phyloP scores from a whole-genome alignment of 2,888 invertebrate species.

The Nematopogon swammerdamellus region DNA sequence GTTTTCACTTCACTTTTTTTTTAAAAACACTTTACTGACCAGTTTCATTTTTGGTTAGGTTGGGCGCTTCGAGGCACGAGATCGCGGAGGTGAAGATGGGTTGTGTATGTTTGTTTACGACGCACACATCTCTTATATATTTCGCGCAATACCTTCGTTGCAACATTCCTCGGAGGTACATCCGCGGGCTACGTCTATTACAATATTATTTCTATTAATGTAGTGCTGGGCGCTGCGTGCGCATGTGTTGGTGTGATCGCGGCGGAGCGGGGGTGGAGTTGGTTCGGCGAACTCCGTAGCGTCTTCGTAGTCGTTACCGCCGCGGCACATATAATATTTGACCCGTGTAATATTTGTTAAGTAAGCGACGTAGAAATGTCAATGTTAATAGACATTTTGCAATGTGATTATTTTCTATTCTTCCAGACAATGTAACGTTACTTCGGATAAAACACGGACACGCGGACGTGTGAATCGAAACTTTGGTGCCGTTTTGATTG shows the following conservation, averaged over 20 bases:
- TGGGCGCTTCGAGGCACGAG: background rate
- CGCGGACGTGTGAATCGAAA: too few relatives aligned
- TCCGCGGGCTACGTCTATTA: background rate
- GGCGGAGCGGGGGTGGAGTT: too few relatives aligned
- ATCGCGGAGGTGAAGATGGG: background rate
- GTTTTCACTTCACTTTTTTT: slow-evolving; percentile 18
- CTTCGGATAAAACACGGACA: slow-evolving; percentile 6
- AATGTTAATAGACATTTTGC: slow-evolving; percentile 36
- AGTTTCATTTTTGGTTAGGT: slow-evolving; percentile 36
- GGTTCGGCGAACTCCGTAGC: too few relatives aligned
- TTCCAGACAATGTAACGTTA: slow-evolving; percentile 14
- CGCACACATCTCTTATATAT: slow-evolving; percentile 46
- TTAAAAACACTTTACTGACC: slow-evolving; percentile 25
- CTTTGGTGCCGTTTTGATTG: too few relatives aligned
- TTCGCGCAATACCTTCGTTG: slow-evolving; percentile 41
- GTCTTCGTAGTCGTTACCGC: too few relatives aligned
- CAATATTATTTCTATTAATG: background rate
- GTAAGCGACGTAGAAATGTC: slow-evolving; percentile 33
- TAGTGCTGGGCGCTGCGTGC: background rate
- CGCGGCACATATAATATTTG: slow-evolving; percentile 11
- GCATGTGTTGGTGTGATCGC: too few relatives aligned
- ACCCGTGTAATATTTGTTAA: slow-evolving; percentile 26
- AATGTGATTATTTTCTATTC: slow-evolving; percentile 22
- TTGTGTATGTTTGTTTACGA: background rate
- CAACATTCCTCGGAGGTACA: slow-evolving; percentile 22